Evolutionary conservation across 23 tunicate species (phyloP).

Genomic region (Trididemnum miniatum): DNA sequence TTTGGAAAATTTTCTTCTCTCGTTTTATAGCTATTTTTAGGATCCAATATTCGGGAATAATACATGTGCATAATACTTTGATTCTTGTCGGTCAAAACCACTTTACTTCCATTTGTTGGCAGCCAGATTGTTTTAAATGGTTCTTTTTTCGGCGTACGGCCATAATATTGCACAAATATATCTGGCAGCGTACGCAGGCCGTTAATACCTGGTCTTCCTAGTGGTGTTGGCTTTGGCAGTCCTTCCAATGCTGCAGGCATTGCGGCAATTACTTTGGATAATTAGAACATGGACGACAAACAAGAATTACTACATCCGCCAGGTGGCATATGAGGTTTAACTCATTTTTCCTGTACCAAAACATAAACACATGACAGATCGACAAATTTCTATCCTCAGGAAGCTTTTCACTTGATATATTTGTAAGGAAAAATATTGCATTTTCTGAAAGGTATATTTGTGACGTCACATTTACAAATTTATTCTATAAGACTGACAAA

Average conservation of each 20-base stretch:
- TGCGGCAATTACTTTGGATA: background rate
- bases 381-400: too few species aligned
- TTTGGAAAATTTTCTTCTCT: background rate
- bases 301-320: background rate
- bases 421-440: too few species aligned
- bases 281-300: too few species aligned
- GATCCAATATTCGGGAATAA: slow-evolving; percentile 40
- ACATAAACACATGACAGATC: background rate
- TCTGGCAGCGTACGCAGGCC: slow-evolving; percentile 61
- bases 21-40: background rate
- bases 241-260: slow-evolving; percentile 15
- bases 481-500: too few species aligned
- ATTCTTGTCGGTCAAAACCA: slow-evolving; percentile 48
- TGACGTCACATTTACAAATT: too few species aligned
- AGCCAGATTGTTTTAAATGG: slow-evolving; percentile 73
- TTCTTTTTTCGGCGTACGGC: slow-evolving; percentile 63
- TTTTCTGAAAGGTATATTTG: too few species aligned
- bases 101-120: slow-evolving; percentile 72
- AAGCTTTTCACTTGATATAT: too few species aligned
- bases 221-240: background rate
- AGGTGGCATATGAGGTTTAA: background rate
- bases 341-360: background rate
- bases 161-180: slow-evolving; percentile 45
- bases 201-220: background rate
- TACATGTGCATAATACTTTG: slow-evolving; percentile 75